These are phyloP conservation scores for Camponotus vicinus DNA, from an alignment of 1,140 invertebrate species.

Conservation along the genomic window DNA sequence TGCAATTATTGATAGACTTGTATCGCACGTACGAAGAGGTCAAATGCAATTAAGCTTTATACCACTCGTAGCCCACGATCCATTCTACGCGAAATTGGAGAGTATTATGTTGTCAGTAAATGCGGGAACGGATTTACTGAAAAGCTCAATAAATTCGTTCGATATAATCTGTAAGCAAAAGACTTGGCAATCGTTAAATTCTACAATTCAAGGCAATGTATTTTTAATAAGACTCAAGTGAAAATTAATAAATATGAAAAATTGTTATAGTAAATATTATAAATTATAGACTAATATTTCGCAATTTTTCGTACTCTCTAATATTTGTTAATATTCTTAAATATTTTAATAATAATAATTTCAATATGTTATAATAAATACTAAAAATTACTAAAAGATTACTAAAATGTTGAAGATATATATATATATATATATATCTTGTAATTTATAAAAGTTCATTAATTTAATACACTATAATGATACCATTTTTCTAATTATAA, in stretches of 20 bases:
- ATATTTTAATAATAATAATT: no score
- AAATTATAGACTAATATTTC: no score
- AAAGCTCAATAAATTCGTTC: slow-evolving; percentile 11
- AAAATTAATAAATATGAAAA: not conserved
- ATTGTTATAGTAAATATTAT: not conserved
- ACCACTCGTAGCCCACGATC: slow-evolving; percentile 5
- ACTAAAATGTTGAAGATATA: not conserved
- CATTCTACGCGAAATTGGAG: slow-evolving; percentile 11
- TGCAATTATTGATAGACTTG: slow-evolving; percentile 46
- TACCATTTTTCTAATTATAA: not conserved
- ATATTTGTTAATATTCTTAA: no score
- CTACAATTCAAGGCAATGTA: not conserved
- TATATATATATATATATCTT: not conserved
- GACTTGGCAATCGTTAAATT: not conserved
- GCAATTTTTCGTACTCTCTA: no score
- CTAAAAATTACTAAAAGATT: not conserved
- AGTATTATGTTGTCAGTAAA: slow-evolving; percentile 29
- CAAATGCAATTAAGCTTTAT: slow-evolving; percentile 49
- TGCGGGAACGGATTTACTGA: slow-evolving; percentile 12
- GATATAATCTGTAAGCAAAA: slow-evolving; percentile 1
- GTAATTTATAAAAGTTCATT: not conserved
- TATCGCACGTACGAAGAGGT: slow-evolving; percentile 34
- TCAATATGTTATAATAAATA: no score
- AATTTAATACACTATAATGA: not conserved
- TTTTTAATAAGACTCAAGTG: not conserved